Percentiles rank a stretch among this genome's conserved stretches.
Conservation (phyloP, 2,113 vertebrate genomes). For the Phalacrocorax pelagicus region DNA sequence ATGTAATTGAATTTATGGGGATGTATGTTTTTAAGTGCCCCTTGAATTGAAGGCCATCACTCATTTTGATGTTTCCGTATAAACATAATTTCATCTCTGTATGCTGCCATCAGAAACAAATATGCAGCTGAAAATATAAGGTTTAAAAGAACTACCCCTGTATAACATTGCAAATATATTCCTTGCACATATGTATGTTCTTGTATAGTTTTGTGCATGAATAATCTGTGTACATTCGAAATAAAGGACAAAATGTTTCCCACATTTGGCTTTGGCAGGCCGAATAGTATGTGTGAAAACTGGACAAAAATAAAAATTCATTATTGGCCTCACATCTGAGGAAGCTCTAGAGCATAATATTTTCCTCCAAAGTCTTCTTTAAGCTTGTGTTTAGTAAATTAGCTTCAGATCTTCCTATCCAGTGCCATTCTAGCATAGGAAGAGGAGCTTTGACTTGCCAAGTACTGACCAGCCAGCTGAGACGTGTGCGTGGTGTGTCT, state of each 20-base stretch:
- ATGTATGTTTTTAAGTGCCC: background rate
- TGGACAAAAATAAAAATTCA: background rate
- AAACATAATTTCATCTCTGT: background rate
- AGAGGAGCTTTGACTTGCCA: background rate
- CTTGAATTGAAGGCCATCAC: background rate
- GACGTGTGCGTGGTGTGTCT: rapidly evolving
- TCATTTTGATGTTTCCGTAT: background rate
- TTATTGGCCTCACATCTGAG: constrained; percentile 22
- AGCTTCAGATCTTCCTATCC: background rate
- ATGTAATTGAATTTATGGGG: background rate
- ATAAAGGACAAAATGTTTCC: constrained; percentile 10
- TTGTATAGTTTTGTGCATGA: background rate
- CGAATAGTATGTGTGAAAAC: background rate
- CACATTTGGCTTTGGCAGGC: background rate
- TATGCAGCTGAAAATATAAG: background rate
- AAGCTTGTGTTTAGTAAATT: background rate
- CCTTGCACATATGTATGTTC: background rate
- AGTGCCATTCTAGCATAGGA: background rate
- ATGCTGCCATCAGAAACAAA: background rate
- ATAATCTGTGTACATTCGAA: background rate
- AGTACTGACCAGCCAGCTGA: background rate
- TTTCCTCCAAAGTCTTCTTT: constrained; percentile 6
- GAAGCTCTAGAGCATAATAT: background rate
- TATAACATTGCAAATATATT: background rate
- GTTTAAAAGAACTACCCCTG: background rate